Evolutionary conservation across 2,888 invertebrate species (phyloP).

Genomic region (Scaptomyza tumidula): DNA sequence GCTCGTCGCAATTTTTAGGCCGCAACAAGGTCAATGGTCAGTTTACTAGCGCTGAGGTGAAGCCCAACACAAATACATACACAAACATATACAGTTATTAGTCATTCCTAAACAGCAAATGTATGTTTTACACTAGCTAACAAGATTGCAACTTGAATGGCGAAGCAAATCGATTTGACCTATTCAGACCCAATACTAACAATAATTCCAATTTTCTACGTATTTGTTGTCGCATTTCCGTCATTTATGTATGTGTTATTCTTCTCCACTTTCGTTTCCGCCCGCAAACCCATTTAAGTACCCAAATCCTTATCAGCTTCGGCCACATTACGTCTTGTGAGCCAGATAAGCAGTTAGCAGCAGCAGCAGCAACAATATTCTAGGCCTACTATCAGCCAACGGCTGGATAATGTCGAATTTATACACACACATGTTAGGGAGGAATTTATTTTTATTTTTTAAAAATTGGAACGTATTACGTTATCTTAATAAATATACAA

Average conservation of each 20-base stretch:
- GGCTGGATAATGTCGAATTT: constrained; percentile 37
- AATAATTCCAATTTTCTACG: neutral
- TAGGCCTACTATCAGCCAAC: constrained; percentile 29
- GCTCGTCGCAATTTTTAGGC: constrained; percentile 44
- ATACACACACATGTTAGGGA: neutral
- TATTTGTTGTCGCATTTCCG: constrained; percentile 53
- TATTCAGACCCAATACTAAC: neutral
- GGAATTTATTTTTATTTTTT: neutral
- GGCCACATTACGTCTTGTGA: constrained; percentile 45
- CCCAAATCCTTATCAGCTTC: constrained; percentile 43
- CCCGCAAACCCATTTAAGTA: constrained; percentile 7
- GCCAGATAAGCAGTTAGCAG: constrained; percentile 48
- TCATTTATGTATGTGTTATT: neutral
- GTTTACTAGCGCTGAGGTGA: constrained; percentile 13
- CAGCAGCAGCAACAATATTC: neutral
- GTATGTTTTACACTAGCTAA: constrained; percentile 40
- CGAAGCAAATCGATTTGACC: constrained; percentile 19
- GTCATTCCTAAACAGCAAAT: constrained; percentile 50
- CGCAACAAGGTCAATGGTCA: constrained; percentile 68
- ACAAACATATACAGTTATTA: constrained; percentile 38
- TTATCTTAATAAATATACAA: constrained; percentile 10
- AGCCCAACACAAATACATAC: constrained; percentile 15
- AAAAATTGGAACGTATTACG: constrained; percentile 2
- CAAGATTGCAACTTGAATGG: constrained; percentile 8
- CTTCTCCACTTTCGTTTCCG: constrained; percentile 34